Base-by-base conservation (phyloP, 2,888 invertebrate species). In the Silvanus unidentatus region DNA sequence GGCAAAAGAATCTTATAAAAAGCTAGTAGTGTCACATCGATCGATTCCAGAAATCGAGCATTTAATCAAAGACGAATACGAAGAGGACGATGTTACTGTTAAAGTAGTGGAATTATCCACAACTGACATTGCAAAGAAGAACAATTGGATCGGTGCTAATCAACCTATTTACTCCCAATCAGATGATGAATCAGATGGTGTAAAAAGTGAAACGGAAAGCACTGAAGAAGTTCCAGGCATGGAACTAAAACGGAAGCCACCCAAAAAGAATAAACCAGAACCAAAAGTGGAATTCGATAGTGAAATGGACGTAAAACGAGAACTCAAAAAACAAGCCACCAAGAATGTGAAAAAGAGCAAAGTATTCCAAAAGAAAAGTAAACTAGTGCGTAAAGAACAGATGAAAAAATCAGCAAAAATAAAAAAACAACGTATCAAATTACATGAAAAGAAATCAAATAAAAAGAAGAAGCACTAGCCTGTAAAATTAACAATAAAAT, bases 321-420 rank as follows among this genome's bases (percentile, higher is more conserved):
- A 80, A 49, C 74, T 87, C 6, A 86, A 85, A 59, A 80, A 80
- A 51, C 80, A 84, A 64, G 85, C 87, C 0, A 76, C 84, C 0
- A 83, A 84, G 58, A 81, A 82, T 63, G 76, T 88, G 11, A 80
- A 86, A 61, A 84, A 85, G 54, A 89, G 86, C 62, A 88, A 85
- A 75, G 78, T 80, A 1, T 88, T 84, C 60, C 82, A 86, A 72
- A 78, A 78, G 70, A 88, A 89, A 62, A 82, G 80, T 55, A 82
- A 81, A 65, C 60, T 87, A 16, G 86, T 88, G 48, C 77, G 79
- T 52, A 72, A 77, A 40, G 80, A 81, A 54, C 86, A 87, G 63
- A 82, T 77, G 57, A 88, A 86, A 66, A 81, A 82, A 63, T 76
- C 82, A 0, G 65, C 70, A 57, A 71, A 73, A 30, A 65, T 73